A percentile compares a stretch with the other conserved stretches of the same genome.
These are phyloP conservation scores for Palythoa grandis DNA, from an alignment of 92 coral and sea anemone species.

Conservation along the genomic window DNA sequence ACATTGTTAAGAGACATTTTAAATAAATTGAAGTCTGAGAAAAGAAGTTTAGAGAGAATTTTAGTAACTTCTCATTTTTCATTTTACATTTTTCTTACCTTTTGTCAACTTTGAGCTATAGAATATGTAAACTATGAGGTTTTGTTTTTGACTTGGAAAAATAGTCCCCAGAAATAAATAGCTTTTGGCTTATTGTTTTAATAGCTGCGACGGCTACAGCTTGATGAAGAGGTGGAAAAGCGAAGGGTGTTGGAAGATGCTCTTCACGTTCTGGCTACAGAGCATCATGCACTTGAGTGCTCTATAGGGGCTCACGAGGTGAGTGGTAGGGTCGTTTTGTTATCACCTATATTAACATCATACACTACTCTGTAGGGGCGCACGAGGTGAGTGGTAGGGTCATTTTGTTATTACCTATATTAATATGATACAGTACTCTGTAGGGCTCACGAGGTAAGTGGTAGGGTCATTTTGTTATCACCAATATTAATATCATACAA, in stretches of 20 bases:
- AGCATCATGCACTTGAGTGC: constrained; percentile 94
- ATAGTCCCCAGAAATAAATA: neutral
- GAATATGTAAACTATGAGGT: too few relatives aligned
- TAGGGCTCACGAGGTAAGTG: neutral
- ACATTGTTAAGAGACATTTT: too few relatives aligned
- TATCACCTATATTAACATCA: neutral
- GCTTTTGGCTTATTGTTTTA: neutral
- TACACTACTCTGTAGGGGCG: neutral
- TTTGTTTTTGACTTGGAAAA: neutral
- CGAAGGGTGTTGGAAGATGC: constrained; percentile 97
- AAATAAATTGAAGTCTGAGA: too few relatives aligned
- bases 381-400: neutral
- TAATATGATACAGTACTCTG: neutral
- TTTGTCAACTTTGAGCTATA: too few relatives aligned
- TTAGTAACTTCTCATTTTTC: too few relatives aligned
- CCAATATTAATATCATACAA: too few relatives aligned
- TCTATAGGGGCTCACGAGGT: constrained; percentile 92
- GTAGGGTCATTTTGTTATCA: too few relatives aligned
- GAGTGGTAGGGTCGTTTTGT: neutral
- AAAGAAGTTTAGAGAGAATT: too few relatives aligned
- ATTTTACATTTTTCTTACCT: too few relatives aligned
- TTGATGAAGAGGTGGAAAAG: constrained; percentile 95
- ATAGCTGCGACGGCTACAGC: constrained; percentile 86
- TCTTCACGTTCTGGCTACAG: constrained; percentile 97
- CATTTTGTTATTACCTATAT: too few relatives aligned